Conservation (phyloP, 2,797 vertebrate species). For the Mormyrops attenuatus region DNA sequence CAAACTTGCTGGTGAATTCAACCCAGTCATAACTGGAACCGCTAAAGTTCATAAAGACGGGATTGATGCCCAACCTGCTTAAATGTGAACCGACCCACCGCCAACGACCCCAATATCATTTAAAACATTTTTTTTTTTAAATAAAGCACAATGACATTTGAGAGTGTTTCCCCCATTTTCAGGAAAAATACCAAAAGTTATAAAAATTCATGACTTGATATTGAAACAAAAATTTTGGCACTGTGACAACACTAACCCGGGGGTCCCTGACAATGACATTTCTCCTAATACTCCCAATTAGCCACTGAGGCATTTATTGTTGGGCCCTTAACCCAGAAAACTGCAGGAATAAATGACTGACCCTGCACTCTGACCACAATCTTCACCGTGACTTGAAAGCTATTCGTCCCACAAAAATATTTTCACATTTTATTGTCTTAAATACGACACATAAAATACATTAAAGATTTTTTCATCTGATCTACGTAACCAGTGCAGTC, state of each 20-base stretch:
- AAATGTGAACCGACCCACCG: neutral
- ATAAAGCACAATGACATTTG: neutral
- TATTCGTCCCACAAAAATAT: neutral
- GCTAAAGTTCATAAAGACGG: neutral
- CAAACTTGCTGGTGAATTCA: neutral
- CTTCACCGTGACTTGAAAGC: neutral
- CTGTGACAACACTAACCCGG: neutral
- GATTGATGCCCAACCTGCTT: neutral
- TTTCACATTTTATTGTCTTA: neutral
- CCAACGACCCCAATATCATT: neutral
- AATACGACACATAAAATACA: neutral
- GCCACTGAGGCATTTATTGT: neutral
- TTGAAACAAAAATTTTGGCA: neutral
- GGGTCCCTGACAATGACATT: neutral
- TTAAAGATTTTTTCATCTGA: neutral
- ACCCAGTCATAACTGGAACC: neutral
- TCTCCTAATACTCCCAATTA: neutral
- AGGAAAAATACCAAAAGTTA: neutral
- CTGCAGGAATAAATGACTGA: neutral
- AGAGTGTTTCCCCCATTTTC: neutral
- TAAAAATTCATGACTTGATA: neutral
- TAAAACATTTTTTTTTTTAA: neutral
- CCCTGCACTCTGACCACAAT: neutral
- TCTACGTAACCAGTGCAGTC: neutral
- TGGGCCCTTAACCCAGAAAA: neutral